Conservation (phyloP, 1,140 invertebrate species). For the Cataglyphis hispanica region DNA sequence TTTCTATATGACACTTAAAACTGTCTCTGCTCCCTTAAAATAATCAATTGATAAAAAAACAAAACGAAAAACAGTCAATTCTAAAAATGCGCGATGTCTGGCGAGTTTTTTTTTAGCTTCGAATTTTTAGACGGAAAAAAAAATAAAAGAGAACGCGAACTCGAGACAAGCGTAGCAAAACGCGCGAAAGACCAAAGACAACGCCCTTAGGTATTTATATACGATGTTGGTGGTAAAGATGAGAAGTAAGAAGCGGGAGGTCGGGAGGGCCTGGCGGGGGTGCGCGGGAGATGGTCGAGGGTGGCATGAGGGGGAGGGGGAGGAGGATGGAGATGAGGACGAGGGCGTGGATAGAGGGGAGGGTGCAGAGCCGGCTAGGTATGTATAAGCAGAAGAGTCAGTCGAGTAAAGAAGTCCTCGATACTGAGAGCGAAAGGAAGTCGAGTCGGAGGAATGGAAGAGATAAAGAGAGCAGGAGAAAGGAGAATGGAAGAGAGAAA, state of each 20-base stretch:
- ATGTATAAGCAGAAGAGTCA: conserved; percentile 87
- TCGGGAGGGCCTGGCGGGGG: conserved; percentile 45
- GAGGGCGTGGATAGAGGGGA: conserved; percentile 71
- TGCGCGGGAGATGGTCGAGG: conserved; percentile 62
- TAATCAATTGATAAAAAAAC: conserved; percentile 17
- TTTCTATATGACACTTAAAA: not conserved
- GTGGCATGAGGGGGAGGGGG: conserved; percentile 54
- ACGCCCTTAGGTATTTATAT: conserved; percentile 86
- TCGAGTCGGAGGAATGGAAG: no score
- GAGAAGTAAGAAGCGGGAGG: conserved; percentile 78
- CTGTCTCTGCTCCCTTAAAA: not conserved
- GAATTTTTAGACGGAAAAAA: conserved; percentile 25
- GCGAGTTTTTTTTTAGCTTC: not conserved
- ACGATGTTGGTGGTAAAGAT: conserved; percentile 83
- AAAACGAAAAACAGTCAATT: not conserved
- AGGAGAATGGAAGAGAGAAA: no score
- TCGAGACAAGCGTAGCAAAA: conserved; percentile 62
- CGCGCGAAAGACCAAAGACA: conserved; percentile 83
- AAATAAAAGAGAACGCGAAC: not conserved
- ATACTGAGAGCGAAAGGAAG: no score
- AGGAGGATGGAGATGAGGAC: conserved; percentile 80
- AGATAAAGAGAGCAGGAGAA: no score
- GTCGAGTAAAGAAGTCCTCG: no score
- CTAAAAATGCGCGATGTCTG: not conserved
- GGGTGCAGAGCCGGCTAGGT: conserved; percentile 75